Evolutionary conservation across 2,797 vertebrate species (phyloP).

Genomic region (Esox masquinongy): DNA sequence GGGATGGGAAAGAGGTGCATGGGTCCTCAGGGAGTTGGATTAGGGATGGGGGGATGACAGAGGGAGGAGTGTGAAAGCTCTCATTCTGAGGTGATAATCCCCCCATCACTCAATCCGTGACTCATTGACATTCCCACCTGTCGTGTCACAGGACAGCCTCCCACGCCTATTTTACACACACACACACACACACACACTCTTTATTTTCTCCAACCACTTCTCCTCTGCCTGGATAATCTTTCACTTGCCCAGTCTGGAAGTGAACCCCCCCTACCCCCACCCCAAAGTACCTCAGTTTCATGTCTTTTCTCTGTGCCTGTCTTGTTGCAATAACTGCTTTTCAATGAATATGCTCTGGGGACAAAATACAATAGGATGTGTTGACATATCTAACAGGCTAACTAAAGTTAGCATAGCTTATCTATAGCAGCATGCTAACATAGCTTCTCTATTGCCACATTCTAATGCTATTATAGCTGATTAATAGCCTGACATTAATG

Average conservation of each 20-base stretch:
- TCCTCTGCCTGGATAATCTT: not conserved
- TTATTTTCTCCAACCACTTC: not conserved
- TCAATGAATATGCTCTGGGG: not conserved
- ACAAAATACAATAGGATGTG: not conserved
- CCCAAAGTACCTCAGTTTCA: not conserved
- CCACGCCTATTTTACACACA: conserved; percentile 24
- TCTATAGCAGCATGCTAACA: not conserved
- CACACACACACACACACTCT: not conserved
- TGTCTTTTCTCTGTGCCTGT: not conserved
- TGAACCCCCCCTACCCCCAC: not conserved
- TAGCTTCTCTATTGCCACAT: not conserved
- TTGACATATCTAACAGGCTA: not conserved
- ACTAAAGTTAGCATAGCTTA: not conserved
- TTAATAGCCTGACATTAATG: not conserved
- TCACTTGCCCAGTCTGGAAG: not conserved
- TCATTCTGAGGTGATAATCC: conserved; percentile 56
- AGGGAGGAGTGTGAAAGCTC: conserved; percentile 44
- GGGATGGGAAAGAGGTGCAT: not conserved
- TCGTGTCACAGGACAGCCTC: conserved; percentile 26
- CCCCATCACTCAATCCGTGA: not conserved
- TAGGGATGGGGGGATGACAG: conserved; percentile 27
- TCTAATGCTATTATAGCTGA: not conserved
- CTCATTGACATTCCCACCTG: conserved; percentile 34
- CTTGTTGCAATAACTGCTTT: not conserved
- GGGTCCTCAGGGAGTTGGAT: not conserved